Evolutionary conservation across 2,113 vertebrate genomes (phyloP).

Genomic region (Chlorocebus sabaeus): DNA sequence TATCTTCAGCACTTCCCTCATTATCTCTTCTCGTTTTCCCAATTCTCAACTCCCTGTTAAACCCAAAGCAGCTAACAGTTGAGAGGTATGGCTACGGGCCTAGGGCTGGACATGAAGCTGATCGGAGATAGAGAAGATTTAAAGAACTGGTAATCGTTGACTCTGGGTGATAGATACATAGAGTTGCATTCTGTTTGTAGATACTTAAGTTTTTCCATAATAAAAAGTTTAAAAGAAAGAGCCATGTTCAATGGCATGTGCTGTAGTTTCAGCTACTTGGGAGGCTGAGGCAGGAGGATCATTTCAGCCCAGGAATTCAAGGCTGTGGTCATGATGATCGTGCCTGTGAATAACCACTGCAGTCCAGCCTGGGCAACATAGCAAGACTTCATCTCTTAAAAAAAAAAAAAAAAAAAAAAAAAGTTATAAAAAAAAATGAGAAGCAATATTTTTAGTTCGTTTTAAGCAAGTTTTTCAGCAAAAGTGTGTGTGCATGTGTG

Average conservation of each 20-base stretch:
- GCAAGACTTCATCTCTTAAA: background rate
- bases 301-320: background rate
- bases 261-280: background rate
- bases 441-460: background rate
- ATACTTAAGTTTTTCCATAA: background rate
- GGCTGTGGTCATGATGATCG: background rate
- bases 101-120: background rate
- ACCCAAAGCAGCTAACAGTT: background rate
- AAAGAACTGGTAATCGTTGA: background rate
- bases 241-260: background rate
- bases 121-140: background rate
- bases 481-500: background rate
- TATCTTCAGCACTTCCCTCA: background rate
- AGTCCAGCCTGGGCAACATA: background rate
- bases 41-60: background rate
- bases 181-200: background rate
- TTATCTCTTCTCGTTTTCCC: background rate
- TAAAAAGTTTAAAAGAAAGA: background rate
- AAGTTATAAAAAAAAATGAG: background rate
- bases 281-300: background rate
- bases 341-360: background rate
- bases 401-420: background rate
- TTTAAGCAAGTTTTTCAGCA: slow-evolving; percentile 9
- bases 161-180: background rate
- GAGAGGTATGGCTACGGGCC: background rate